These are phyloP conservation scores for Didymodactylos carnosus DNA, from an alignment of 2,888 invertebrate species.

Conservation along the genomic window DNA sequence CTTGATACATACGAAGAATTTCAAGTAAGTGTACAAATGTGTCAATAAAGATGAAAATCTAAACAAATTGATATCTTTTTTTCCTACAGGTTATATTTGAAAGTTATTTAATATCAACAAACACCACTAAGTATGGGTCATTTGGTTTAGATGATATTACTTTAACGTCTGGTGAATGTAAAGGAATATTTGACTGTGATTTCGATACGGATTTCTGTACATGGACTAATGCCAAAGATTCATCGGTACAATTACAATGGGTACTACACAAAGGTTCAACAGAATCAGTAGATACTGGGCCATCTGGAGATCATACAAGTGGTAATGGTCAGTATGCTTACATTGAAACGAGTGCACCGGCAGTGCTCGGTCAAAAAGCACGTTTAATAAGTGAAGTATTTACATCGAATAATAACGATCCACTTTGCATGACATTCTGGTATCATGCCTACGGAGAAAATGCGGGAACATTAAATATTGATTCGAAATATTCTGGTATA, in stretches of 20 bases:
- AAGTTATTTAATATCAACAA: too few species aligned
- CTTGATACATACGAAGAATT: too few species aligned
- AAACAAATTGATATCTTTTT: too few species aligned
- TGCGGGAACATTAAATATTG: conserved; percentile 3
- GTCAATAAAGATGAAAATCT: too few species aligned
- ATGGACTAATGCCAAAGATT: conserved; percentile 24
- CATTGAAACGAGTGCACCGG: conserved; percentile 22
- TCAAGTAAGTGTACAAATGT: too few species aligned
- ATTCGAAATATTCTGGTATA: too few species aligned
- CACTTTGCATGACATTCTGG: conserved; percentile 17
- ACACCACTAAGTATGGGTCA: too few species aligned
- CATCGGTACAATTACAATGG: conserved; percentile 25
- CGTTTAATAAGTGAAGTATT: conserved; percentile 15
- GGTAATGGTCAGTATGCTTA: conserved; percentile 23
- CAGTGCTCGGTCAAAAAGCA: conserved; percentile 19
- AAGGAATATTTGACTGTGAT: conserved; percentile 18
- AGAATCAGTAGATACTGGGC: conserved; percentile 21
- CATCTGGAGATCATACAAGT: conserved; percentile 14
- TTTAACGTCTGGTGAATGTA: conserved; percentile 19
- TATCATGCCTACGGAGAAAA: conserved; percentile 15
- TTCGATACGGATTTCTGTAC: conserved; percentile 15
- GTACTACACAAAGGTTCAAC: conserved; percentile 21
- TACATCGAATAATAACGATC: not conserved
- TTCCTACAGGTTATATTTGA: too few species aligned
- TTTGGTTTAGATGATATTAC: conserved; percentile 29